Percentiles rank a stretch among this genome's conserved stretches.
Conservation (phyloP, 2,888 invertebrate species). For the Isotomurus palustris region DNA sequence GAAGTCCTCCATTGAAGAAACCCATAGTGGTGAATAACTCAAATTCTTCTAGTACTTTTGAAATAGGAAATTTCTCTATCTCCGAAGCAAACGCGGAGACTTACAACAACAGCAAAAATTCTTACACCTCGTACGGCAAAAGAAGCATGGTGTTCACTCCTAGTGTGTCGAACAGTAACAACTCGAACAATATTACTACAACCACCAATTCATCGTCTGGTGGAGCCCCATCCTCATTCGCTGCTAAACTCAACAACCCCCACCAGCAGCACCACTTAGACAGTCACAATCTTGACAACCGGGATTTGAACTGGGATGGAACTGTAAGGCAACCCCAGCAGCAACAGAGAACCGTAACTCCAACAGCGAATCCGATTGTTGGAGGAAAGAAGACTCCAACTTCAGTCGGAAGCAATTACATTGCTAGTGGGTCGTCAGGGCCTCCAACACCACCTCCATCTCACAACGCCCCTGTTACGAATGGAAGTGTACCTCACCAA, state of each 20-base stretch:
- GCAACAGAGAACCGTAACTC: no score
- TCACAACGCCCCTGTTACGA: not conserved
- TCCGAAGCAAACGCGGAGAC: constrained; percentile 11
- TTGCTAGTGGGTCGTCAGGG: constrained; percentile 2
- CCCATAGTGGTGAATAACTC: constrained; percentile 20
- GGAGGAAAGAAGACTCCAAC: constrained; percentile 25
- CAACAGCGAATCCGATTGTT: constrained; percentile 31
- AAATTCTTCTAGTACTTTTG: not conserved
- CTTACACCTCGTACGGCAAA: constrained; percentile 22
- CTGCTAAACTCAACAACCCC: not conserved
- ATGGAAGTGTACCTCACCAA: not conserved
- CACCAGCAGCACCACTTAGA: not conserved
- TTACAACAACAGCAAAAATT: constrained; percentile 12
- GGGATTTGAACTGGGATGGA: no score
- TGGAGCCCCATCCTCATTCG: not conserved
- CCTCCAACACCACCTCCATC: constrained; percentile 19
- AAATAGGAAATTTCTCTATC: constrained; percentile 13
- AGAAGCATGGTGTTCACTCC: constrained; percentile 27
- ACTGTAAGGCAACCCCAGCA: no score
- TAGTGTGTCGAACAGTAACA: constrained; percentile 14
- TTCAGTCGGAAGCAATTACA: constrained; percentile 8
- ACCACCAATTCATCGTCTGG: not conserved
- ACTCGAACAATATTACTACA: constrained; percentile 7
- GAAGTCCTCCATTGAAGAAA: constrained; percentile 43
- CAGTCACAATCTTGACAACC: no score